These are phyloP conservation scores for Elgaria multicarinata DNA, from an alignment of 2,113 vertebrate species.

Conservation along the genomic window DNA sequence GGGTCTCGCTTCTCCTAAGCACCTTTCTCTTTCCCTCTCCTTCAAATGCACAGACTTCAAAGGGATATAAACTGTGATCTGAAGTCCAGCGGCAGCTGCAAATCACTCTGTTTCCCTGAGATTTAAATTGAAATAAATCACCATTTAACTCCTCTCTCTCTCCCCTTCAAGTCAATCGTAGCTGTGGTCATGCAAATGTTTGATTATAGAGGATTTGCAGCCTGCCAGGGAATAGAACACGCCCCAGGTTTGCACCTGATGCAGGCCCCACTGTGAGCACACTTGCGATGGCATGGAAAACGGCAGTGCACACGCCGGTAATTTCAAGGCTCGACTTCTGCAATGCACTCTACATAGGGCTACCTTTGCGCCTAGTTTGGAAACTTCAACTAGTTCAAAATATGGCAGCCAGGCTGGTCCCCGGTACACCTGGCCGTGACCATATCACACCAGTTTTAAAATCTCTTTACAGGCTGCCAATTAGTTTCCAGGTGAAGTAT, in stretches of 20 bases:
- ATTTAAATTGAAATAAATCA: constrained; percentile 47
- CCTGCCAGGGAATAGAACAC: background rate
- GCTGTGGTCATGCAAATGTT: background rate
- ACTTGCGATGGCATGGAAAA: background rate
- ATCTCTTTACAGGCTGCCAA: too few relatives aligned
- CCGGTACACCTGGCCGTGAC: too few relatives aligned
- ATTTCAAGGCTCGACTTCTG: too few relatives aligned
- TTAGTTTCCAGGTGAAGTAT: too few relatives aligned
- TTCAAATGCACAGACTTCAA: constrained; percentile 61
- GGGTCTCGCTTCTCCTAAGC: constrained; percentile 40
- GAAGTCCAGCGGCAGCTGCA: constrained; percentile 31
- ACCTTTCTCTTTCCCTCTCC: constrained; percentile 39
- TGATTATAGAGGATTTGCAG: background rate
- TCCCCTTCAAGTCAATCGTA: background rate
- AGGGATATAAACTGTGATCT: constrained; percentile 52
- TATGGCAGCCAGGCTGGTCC: too few relatives aligned
- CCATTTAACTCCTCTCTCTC: background rate
- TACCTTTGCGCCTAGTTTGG: too few relatives aligned
- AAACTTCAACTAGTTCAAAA: too few relatives aligned
- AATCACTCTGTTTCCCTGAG: constrained; percentile 31
- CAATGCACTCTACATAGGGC: too few relatives aligned
- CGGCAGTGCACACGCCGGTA: too few relatives aligned
- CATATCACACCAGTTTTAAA: too few relatives aligned
- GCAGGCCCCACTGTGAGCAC: too few relatives aligned
- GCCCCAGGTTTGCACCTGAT: background rate